These are phyloP conservation scores for Autographa gamma DNA, from an alignment of 2,888 invertebrate species.

Conservation along the genomic window DNA sequence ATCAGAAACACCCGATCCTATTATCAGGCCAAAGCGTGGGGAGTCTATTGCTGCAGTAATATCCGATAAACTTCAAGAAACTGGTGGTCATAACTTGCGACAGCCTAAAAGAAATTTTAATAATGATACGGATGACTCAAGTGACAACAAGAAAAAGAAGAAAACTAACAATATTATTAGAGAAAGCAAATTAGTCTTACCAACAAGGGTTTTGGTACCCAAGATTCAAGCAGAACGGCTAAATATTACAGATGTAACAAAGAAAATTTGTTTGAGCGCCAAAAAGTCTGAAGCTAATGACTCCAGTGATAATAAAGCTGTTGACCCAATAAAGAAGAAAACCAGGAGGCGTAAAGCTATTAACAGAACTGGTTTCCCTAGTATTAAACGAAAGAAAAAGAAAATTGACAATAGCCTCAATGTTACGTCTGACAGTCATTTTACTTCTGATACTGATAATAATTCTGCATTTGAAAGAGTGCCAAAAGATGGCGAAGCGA, in stretches of 20 bases:
- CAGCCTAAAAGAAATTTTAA: conserved; percentile 82
- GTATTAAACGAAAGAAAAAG: conserved; percentile 94
- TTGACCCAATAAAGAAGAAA: conserved; percentile 79
- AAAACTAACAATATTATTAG: conserved; percentile 78
- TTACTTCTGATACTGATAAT: conserved; percentile 82
- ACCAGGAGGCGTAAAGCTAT: conserved; percentile 92
- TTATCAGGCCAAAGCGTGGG: conserved; percentile 82
- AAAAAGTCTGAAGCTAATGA: conserved; percentile 73
- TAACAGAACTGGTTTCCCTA: conserved; percentile 96
- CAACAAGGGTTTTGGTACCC: conserved; percentile 78
- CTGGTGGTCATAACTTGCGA: conserved; percentile 82
- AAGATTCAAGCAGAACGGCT: conserved; percentile 82
- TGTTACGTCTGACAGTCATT: conserved; percentile 74
- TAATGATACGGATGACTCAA: conserved; percentile 77
- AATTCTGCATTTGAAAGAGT: conserved; percentile 90
- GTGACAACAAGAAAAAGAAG: conserved; percentile 84
- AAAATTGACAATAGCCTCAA: conserved; percentile 81
- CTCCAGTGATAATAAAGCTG: conserved; percentile 69
- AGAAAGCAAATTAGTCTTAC: conserved; percentile 84
- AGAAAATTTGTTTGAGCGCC: conserved; percentile 68
- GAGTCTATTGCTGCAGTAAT: conserved; percentile 85
- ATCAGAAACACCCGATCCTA: conserved; percentile 79
- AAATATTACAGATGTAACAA: conserved; percentile 69
- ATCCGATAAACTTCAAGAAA: conserved; percentile 86
- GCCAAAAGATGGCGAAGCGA: conserved; percentile 91